Evolutionary conservation across 2,113 vertebrate species (phyloP), one percentile per base, ranked within the genome.

Genomic region (Pluvialis apricaria): DNA sequence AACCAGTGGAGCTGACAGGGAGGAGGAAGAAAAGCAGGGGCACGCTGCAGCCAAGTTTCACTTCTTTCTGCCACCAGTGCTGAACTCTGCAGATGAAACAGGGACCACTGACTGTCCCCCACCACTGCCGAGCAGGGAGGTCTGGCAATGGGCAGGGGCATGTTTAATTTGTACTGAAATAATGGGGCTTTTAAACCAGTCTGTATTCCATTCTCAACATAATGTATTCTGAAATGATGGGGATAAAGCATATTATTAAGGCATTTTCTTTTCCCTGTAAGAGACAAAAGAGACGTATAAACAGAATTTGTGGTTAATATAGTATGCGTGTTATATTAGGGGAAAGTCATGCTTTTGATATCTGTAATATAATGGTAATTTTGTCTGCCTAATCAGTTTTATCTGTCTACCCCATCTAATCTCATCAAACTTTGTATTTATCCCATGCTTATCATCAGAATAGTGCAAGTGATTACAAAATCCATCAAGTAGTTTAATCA

Each of bases 321-420:
- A 68, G 11, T 70, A 57, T 88, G 58, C 22, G 5, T 92, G 17
- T 75, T 94, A 49, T 79, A 82, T 76, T 82, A 88, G 21, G 45
- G 25, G 22, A 72, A 38, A 96, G 54, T 52, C 47, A 55, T 66
- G 78, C 52, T 78, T 95, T 94, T 95, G 79, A 79, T 78, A 93
- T 82, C 78, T 85, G 81, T 79, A 42, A 17, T 82, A 55, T 61
- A 87, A 88, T 69, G 55, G 55, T 60, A 89, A 88, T 72, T 95
- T 94, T 87, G 49, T 90, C 73, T 89, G 22, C 73, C 73, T 93
- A 87, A 96, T 91, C 60, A 85, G 13, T 93, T 96, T 96, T 96
- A 91, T 96, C 94, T 93, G n/a, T 91, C 89, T 94, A 54, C 34
- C 22, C 31, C 31, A 84, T 97, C 92, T 94, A 86, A 96, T 97